Evolutionary conservation across 2,888 invertebrate species (phyloP).

Genomic region (Drosophila cognata): DNA sequence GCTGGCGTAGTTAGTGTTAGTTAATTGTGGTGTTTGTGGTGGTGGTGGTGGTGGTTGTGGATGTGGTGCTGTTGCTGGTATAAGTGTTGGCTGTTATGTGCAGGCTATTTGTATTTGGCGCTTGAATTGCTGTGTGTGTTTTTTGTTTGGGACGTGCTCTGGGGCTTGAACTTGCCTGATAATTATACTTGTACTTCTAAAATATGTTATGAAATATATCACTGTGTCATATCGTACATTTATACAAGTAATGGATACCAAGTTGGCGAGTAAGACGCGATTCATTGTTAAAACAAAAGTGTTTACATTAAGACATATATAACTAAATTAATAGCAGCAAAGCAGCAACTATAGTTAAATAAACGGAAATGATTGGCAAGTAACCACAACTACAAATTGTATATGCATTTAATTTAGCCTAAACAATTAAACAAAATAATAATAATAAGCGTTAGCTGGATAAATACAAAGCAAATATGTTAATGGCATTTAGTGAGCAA

Average conservation of each 20-base stretch:
- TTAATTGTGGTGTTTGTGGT: conserved; percentile 43
- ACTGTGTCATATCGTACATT: conserved; percentile 86
- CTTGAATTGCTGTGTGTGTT: conserved; percentile 40
- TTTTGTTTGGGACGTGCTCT: conserved; percentile 68
- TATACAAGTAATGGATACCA: conserved; percentile 66
- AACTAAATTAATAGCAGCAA: conserved; percentile 70
- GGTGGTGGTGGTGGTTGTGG: conserved; percentile 6
- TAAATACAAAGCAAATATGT: conserved; percentile 53
- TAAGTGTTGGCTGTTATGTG: conserved; percentile 26
- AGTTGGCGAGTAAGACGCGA: conserved; percentile 37
- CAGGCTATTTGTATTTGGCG: conserved; percentile 12
- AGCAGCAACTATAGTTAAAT: conserved; percentile 75
- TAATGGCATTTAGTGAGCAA: conserved; percentile 69
- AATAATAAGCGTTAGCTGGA: conserved; percentile 38
- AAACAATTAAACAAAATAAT: conserved; percentile 50
- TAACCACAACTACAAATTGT: conserved; percentile 72
- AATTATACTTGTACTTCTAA: conserved; percentile 56
- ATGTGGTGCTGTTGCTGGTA: conserved; percentile 8
- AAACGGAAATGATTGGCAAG: conserved; percentile 59
- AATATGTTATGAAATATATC: conserved; percentile 72
- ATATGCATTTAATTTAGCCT: conserved; percentile 78
- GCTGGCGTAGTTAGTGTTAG: conserved; percentile 59
- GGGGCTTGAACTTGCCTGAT: conserved; percentile 83
- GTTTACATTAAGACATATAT: conserved; percentile 56
- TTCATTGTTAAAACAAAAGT: conserved; percentile 44